Evolutionary conservation across 2,797 vertebrate genomes (phyloP).

Genomic region (Aplochiton taeniatus): DNA sequence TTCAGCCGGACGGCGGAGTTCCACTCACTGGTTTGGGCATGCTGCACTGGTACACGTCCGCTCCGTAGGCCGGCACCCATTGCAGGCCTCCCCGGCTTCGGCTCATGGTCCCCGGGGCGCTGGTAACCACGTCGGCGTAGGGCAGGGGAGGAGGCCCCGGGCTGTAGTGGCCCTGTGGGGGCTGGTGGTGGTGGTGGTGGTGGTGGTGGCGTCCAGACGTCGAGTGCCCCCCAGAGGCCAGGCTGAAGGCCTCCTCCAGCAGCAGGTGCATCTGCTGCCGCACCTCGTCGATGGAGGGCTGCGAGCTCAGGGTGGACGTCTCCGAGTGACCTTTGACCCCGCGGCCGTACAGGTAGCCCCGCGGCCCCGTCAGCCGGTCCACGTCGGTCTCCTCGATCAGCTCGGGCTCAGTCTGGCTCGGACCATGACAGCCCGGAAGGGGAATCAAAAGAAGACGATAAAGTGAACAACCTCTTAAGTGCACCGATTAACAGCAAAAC

Average conservation of each 20-base stretch:
- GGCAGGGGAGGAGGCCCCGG: slow-evolving; percentile 86
- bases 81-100: slow-evolving; percentile 84
- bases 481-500: no score
- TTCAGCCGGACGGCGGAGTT: neutral
- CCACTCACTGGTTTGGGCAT: slow-evolving; percentile 89
- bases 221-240: slow-evolving; percentile 91
- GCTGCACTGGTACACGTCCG: slow-evolving; percentile 94
- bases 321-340: slow-evolving; percentile 94
- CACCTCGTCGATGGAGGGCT: slow-evolving; percentile 98
- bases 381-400: slow-evolving; percentile 97
- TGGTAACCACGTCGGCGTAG: slow-evolving; percentile 92
- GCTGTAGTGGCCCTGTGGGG: slow-evolving; percentile 81
- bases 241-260: slow-evolving; percentile 96
- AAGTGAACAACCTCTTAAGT: no score
- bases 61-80: slow-evolving; percentile 91
- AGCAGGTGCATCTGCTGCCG: slow-evolving; percentile 98
- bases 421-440: no score
- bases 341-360: slow-evolving; percentile 80
- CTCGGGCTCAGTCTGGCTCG: slow-evolving; percentile 97
- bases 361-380: slow-evolving; percentile 81
- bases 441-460: no score
- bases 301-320: slow-evolving; percentile 97
- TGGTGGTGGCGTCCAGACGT: slow-evolving; percentile 83
- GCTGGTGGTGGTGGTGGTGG: slow-evolving; percentile 74
- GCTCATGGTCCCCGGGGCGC: slow-evolving; percentile 90